Evolutionary conservation across 2,888 invertebrate species (phyloP), one percentile per base, ranked within the genome.

Genomic region (Xestia sexstrigata): DNA sequence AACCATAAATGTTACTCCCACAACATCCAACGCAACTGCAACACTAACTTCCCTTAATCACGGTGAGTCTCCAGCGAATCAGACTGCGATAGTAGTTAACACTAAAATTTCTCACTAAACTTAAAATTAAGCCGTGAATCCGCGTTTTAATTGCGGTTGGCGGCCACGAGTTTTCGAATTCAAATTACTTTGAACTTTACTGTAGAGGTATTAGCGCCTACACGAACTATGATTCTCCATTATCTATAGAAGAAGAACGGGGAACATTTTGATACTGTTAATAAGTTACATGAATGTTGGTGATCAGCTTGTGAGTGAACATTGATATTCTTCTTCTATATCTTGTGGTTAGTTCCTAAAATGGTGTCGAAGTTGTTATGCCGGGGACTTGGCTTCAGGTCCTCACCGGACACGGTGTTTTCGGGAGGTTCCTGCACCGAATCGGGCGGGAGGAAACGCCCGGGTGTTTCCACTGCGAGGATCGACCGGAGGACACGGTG

Each of bases 81-180:
- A 70, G n/a, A 60, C 58, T 23, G n/a, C 13, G 42, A 68, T 49
- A 79, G 58, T 62, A 76, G 87, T 84, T 86, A 72, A 84, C 81
- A 70, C 76, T 72, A 74, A 39, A 74, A 70, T 74, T 71, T 70
- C 66, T 72, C 55, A 74, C 71, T 79, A 72, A 80, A 80, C 71
- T 84, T 76, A 71, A 82, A 76, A 84, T 79, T 72, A 76, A 78
- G 79, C 79, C 35, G 65, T 74, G 60, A 70, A 87, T 74, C 74
- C 73, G 30, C 63, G 55, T 67, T 81, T 84, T 81, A 85, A 87
- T 87, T 85, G 81, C 74, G 76, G 76, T 73, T 52, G 63, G 63
- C 58, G 55, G 58, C 84, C 65, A 23, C 63, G 63, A 73, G 63
- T 84, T 81, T 81, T 71, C 62, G 70, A 47, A 84, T 84, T 68